Evolutionary conservation across 2,888 invertebrate genomes (phyloP), one percentile per base, ranked within the genome.

Genomic region (Protophormia terraenovae): DNA sequence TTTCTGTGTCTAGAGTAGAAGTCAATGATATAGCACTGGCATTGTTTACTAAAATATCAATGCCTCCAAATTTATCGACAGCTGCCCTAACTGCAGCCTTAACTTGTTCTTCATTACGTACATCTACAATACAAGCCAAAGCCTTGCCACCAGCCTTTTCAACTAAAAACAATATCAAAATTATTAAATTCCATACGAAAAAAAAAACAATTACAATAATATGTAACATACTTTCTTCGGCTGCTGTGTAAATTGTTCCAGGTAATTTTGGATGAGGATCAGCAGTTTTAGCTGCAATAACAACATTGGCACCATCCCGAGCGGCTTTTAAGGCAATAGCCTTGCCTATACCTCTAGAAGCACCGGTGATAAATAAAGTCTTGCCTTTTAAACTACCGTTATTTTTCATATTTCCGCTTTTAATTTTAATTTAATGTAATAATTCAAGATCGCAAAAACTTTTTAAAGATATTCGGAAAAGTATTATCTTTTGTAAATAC

Each of bases 301-400:
- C 95, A 88, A 97, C 93, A 92, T 97, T 97, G 1, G 97, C 97
- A 27, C 97, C 97, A 94, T 98, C 97, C 0, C 87, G 86, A 0
- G 98, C 98, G 2, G 96, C 96, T 93, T 98, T 98, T 79, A 98
- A 91, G 4, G 98, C 99, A 88, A 99, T 98, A 16, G 96, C 96
- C 93, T 98, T 91, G 0, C 99, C 99, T 90, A 99, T 99, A 32
- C 99, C 99, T 88, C 99, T 94, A 73, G 98, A 98, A 16, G 98
- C 99, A 58, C 99, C 99, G 32, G 98, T 98, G 87, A 99, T 97
- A 90, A 99, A 98, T 76, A 98, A 93, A 1, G 99, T 99, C 87
- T 96, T 95, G 1, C 98, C 98, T 87, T 97, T 97, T 86, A 95
- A 91, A 92, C 94, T 91, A 22, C 92, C 84, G 60, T 66, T 80